Percentiles rank a stretch among this genome's conserved stretches.
Conservation (phyloP, 1,140 invertebrate genomes). For the Microvelia longipes region DNA sequence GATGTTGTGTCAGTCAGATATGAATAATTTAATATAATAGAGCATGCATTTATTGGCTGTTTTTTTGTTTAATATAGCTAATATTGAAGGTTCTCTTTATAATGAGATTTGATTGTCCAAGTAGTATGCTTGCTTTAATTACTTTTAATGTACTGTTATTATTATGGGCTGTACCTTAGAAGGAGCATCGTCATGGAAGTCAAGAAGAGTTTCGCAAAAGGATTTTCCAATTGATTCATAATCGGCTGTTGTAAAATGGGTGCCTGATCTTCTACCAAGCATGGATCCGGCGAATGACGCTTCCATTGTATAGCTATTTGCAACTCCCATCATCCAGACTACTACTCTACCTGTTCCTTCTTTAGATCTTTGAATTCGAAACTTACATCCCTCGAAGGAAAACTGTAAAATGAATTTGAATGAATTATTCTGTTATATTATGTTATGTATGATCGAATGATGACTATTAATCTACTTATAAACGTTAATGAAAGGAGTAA, state of each 20-base stretch:
- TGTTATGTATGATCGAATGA: too few relatives aligned
- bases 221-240: slow-evolving; percentile 68
- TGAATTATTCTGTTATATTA: background rate
- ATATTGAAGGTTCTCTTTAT: background rate
- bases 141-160: too few relatives aligned
- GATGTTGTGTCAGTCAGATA: background rate
- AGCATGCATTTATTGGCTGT: background rate
- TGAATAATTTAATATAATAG: background rate
- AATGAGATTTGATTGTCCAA: too few relatives aligned
- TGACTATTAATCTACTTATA: too few relatives aligned
- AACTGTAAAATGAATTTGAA: slow-evolving; percentile 45
- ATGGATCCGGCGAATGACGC: slow-evolving; percentile 81
- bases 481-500: too few relatives aligned
- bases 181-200: slow-evolving; percentile 77
- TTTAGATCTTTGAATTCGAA: slow-evolving; percentile 78
- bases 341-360: slow-evolving; percentile 85
- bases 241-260: slow-evolving; percentile 71
- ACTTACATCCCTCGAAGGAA: slow-evolving; percentile 84
- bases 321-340: slow-evolving; percentile 84
- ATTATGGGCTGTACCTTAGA: too few relatives aligned
- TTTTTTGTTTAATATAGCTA: background rate
- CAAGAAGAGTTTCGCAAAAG: slow-evolving; percentile 81
- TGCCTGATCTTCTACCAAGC: slow-evolving; percentile 56
- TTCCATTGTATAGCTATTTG: slow-evolving; percentile 88
- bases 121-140: too few relatives aligned